These are phyloP conservation scores for Lamprologus speciosus DNA, from an alignment of 2,113 vertebrate genomes.

Conservation along the genomic window DNA sequence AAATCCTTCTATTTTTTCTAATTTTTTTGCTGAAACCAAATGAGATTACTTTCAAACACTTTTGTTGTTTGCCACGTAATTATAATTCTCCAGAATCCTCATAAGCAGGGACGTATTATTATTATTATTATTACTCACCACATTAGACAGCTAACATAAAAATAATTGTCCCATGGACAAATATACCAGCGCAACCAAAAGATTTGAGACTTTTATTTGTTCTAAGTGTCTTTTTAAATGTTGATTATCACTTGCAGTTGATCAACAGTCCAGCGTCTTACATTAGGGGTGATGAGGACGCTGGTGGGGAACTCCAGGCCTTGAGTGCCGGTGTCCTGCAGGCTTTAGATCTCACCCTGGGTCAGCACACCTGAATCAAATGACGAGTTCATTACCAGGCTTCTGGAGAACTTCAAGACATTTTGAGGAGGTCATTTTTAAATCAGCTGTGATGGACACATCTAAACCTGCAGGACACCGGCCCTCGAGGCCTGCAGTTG, in stretches of 20 bases:
- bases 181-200: neutral
- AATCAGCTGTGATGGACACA: neutral
- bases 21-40: neutral
- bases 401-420: neutral
- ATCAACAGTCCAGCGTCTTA: neutral
- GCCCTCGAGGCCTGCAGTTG: neutral
- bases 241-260: neutral
- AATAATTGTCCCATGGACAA: neutral
- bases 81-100: neutral
- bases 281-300: neutral
- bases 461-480: neutral
- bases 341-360: neutral
- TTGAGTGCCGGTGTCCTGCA: accelerated
- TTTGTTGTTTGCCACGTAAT: neutral
- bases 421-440: neutral
- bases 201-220: neutral
- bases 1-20: neutral
- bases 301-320: accelerated
- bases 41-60: neutral
- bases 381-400: neutral
- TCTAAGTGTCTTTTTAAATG: neutral
- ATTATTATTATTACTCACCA: neutral
- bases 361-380: neutral
- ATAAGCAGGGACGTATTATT: neutral
- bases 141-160: neutral